phyloP scores from a whole-genome alignment of 2,113 vertebrate species.

The Struthidea cinerea region DNA sequence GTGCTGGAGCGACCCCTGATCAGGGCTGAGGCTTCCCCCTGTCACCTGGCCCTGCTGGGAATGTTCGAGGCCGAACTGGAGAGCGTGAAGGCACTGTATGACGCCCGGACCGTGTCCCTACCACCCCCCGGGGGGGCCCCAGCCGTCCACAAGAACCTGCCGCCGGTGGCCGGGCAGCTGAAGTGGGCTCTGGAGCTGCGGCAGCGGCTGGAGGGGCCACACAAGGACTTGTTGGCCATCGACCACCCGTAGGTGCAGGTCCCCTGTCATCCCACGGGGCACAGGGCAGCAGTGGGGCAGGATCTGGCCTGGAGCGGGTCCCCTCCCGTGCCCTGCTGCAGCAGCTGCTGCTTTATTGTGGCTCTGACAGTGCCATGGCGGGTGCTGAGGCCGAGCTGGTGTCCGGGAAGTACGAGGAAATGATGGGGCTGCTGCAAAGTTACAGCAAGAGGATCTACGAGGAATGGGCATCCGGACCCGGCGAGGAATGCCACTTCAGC shows the following conservation, averaged over 20 bases:
- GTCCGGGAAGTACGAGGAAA: constrained; percentile 63
- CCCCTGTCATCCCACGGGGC: not conserved
- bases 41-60: constrained; percentile 62
- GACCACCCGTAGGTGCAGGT: constrained; percentile 66
- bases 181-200: constrained; percentile 77
- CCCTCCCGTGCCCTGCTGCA: not conserved
- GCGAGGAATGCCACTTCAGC: constrained; percentile 70
- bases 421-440: constrained; percentile 52
- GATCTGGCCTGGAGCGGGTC: fast-evolving
- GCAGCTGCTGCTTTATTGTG: fast-evolving
- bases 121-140: fast-evolving
- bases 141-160: constrained; percentile 70
- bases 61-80: constrained; percentile 73
- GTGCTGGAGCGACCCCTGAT: constrained; percentile 74
- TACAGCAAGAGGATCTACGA: constrained; percentile 20
- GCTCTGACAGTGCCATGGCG: constrained; percentile 46
- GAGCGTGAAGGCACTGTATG: constrained; percentile 59
- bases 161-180: constrained; percentile 65
- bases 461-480: constrained; percentile 56
- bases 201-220: constrained; percentile 64
- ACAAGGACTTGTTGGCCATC: constrained; percentile 53
- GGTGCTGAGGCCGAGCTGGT: constrained; percentile 54
- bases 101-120: not conserved
- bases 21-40: constrained; percentile 49
- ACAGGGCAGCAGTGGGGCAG: not conserved